phyloP scores from a whole-genome alignment of 2,797 vertebrate species.

The Salmo trutta region DNA sequence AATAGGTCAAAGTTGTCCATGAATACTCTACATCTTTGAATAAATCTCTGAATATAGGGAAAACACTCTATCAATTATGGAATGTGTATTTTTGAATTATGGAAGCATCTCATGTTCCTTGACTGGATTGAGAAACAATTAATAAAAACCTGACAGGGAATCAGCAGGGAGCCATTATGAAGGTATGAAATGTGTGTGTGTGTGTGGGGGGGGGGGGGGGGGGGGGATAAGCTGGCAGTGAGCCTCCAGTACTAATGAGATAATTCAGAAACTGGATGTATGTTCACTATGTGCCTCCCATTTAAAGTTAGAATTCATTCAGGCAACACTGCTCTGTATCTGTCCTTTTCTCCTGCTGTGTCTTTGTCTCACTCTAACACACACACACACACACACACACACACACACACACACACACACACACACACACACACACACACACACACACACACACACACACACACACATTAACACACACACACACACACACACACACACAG shows the following conservation, averaged over 20 bases:
- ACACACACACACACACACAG: no score
- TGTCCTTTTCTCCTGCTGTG: conserved; percentile 54
- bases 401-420: no score
- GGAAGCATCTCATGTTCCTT: background rate
- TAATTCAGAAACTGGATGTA: background rate
- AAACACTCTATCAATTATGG: conserved; percentile 12
- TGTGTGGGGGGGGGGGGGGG: no score
- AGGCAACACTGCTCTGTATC: conserved; percentile 56
- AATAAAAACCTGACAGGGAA: conserved; percentile 40
- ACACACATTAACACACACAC: no score
- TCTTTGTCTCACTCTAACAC: conserved; percentile 46
- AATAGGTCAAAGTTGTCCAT: no score
- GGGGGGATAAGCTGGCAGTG: no score
- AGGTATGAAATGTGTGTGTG: conserved; percentile 28
- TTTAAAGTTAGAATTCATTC: conserved; percentile 61
- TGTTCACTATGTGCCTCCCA: conserved; percentile 19
- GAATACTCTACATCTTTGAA: no score
- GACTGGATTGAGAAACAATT: conserved; percentile 23
- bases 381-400: conserved; percentile 4
- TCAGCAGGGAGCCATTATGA: conserved; percentile 37
- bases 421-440: no score
- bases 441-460: no score
- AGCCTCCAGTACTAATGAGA: no score
- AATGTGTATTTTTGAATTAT: conserved; percentile 27
- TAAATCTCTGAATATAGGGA: no score